A percentile compares a stretch with the other conserved stretches of the same genome.
These are phyloP conservation scores for Phalacrocorax brasilianus DNA, from an alignment of 2,113 vertebrate genomes.

Conservation along the genomic window DNA sequence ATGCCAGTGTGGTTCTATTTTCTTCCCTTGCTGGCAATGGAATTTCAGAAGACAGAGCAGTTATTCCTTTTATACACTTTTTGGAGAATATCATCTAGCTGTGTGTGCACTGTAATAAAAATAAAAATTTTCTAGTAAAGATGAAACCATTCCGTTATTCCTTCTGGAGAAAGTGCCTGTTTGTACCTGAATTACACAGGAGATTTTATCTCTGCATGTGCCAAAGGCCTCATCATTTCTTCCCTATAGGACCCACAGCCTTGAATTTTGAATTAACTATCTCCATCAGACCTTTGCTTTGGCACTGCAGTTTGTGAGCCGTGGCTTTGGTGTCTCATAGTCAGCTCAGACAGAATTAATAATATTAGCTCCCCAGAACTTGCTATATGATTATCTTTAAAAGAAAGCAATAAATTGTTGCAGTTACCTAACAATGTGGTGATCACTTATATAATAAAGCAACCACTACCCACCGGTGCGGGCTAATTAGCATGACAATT, in stretches of 20 bases:
- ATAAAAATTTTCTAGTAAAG: background rate
- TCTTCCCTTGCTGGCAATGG: background rate
- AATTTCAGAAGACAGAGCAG: background rate
- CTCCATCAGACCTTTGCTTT: background rate
- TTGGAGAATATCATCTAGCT: background rate
- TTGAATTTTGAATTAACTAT: background rate
- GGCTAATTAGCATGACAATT: background rate
- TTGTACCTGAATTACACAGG: background rate
- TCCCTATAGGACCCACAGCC: background rate
- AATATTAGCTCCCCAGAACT: background rate
- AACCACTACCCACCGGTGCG: background rate
- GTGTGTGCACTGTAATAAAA: background rate
- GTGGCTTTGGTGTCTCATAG: background rate
- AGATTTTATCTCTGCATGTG: background rate
- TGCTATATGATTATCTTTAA: background rate
- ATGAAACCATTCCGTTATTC: background rate
- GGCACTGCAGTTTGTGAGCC: background rate
- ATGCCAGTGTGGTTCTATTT: background rate
- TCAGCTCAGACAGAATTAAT: background rate
- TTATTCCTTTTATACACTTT: background rate
- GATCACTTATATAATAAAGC: background rate
- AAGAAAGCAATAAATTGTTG: background rate
- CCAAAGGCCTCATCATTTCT: background rate
- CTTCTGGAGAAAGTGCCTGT: background rate
- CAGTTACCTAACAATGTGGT: background rate